Conservation (phyloP, 2,888 invertebrate species). For the Endotricha flammealis region DNA sequence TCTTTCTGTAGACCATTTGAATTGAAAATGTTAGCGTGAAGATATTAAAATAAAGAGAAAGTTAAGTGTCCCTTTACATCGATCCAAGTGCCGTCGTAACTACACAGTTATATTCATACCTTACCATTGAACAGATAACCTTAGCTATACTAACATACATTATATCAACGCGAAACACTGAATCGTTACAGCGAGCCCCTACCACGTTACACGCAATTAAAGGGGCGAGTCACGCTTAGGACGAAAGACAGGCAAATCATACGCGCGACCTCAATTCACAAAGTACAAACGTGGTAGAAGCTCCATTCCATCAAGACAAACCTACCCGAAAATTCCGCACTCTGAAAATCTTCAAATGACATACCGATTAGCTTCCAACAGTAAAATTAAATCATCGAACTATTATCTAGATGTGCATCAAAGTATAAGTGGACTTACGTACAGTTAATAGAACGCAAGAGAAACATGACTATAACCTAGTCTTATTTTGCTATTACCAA, state of each 20-base stretch:
- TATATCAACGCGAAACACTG: constrained; percentile 53
- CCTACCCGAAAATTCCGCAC: constrained; percentile 51
- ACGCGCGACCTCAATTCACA: constrained; percentile 33
- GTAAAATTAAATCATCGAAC: constrained; percentile 58
- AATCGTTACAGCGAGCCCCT: constrained; percentile 37
- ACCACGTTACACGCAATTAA: constrained; percentile 24
- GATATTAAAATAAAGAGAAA: constrained; percentile 48
- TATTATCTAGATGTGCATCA: constrained; percentile 69
- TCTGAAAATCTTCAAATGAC: constrained; percentile 62
- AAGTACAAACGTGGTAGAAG: constrained; percentile 33
- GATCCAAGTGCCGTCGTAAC: constrained; percentile 66
- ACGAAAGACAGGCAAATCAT: constrained; percentile 28
- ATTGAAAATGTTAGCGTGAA: constrained; percentile 51
- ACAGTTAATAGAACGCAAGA: constrained; percentile 66
- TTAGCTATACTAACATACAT: constrained; percentile 67
- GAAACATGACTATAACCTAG: constrained; percentile 64
- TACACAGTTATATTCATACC: constrained; percentile 51
- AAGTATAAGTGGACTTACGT: constrained; percentile 72
- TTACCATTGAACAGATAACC: constrained; percentile 64
- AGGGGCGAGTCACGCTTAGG: constrained; percentile 31
- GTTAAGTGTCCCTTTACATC: constrained; percentile 69
- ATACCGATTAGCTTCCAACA: constrained; percentile 68
- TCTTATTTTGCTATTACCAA: constrained; percentile 66
- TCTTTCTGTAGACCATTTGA: constrained; percentile 64
- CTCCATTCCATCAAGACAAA: constrained; percentile 41